phyloP scores from a whole-genome alignment of 2,888 invertebrate species.

The Melikaiella ostensackeni region DNA sequence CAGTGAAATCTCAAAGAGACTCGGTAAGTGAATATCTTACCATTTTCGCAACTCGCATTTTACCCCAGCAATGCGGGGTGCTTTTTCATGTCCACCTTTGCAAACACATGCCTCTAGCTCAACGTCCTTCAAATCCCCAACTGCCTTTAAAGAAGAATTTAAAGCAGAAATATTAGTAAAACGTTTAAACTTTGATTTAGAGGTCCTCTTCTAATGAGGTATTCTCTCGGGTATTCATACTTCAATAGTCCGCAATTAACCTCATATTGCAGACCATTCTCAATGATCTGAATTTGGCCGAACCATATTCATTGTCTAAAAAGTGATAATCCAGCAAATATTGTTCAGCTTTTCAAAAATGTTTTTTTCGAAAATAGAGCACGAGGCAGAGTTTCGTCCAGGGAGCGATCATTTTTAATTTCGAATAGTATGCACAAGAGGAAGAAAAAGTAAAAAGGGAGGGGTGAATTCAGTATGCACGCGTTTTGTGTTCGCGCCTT shows the following conservation, averaged over 20 bases:
- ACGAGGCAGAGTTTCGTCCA: conserved; percentile 42
- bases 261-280: too few relatives aligned
- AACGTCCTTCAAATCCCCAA: background rate
- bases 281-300: too few relatives aligned
- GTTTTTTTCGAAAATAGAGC: background rate
- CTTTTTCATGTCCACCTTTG: conserved; percentile 33
- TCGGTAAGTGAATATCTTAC: conserved; percentile 82
- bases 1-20: conserved; percentile 95
- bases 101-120: conserved; percentile 1
- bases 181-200: conserved; percentile 16
- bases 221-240: background rate
- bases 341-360: background rate
- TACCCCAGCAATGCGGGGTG: background rate
- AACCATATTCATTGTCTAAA: too few relatives aligned
- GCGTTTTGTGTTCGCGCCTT: conserved; percentile 62
- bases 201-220: background rate
- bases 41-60: background rate
- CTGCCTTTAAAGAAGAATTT: background rate
- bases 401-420: conserved; percentile 47
- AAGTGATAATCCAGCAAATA: background rate
- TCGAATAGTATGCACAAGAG: conserved; percentile 22
- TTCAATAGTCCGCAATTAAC: background rate
- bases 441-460: conserved; percentile 49
- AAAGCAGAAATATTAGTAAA: conserved; percentile 27
- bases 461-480: conserved; percentile 61